Evolutionary conservation across 23 tunicate genomes (phyloP), one percentile per base, ranked within the genome.

Genomic region (Ascidia mentula): DNA sequence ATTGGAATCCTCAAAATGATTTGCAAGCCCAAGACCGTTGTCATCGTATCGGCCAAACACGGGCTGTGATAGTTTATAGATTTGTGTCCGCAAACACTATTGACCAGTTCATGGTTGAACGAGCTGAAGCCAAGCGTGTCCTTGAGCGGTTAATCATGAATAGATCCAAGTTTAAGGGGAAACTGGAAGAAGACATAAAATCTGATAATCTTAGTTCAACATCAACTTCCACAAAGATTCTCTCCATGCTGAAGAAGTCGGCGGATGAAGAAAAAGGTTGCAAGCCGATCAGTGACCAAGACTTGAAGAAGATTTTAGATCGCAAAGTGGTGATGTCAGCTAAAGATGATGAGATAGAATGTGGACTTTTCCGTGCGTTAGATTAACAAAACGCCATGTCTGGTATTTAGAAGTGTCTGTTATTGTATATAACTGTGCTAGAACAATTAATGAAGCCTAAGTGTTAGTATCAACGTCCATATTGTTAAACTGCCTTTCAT

Each of bases 1-100:
- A 93, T 77, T 93, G 98, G 98, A 93, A 93, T 36, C 98, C 98
- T 22, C 98, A 93, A 71, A 93, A 93, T 80, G 98, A 93, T 40
- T 72, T 93, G 36, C 98, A 93, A 75, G 95, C 89, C 17, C 93
- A 88, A 61, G 93, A 88, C 65, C 82, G 98, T 0, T 93, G 98
- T 70, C 98, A 93, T 65, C 86, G 98, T 13, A 93, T 93, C 40
- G 98, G 98, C 0, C 98, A 93, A 77, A 77, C 80, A 13, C 75
- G 75, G 39, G 86, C 93, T 6, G 98, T 93, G 1, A 60, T 93
- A 36, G 81, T 93, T 65, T 93, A 93, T 65, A 72, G 98, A 31
- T 69, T 93, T 31, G 98, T 93, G n/a, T 69, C 90, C 0, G 87
- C 90, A 20, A 73, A 83, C 45, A 93, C 95, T 79, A 89, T 93